A percentile compares a stretch with the other conserved stretches of the same genome.
phyloP scores from a whole-genome alignment of 2,888 invertebrate genomes.

The Bruchidius siliquastri region DNA sequence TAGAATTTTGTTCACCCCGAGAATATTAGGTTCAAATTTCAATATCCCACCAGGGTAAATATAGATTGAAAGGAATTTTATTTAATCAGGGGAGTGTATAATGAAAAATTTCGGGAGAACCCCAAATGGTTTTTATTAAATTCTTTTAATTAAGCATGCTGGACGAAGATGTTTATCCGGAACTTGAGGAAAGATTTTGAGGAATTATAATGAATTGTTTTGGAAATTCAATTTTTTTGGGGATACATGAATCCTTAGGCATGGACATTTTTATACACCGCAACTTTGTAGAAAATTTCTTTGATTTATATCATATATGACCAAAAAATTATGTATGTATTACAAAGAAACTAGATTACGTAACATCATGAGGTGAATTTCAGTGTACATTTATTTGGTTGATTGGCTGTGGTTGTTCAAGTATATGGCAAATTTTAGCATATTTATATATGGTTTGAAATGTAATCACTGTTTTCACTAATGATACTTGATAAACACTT shows the following conservation, averaged over 20 bases:
- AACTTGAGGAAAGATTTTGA: not conserved
- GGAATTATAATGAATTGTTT: not conserved
- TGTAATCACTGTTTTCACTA: no score
- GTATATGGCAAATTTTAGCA: no score
- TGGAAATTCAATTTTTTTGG: not conserved
- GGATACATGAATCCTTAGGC: not conserved
- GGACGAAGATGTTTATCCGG: not conserved
- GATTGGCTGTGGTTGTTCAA: no score
- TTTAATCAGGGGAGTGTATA: not conserved
- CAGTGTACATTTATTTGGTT: no score
- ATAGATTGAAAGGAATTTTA: not conserved
- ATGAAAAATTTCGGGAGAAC: not conserved
- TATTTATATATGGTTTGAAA: no score
- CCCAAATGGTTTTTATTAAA: not conserved
- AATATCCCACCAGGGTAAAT: not conserved
- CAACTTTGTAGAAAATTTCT: no score
- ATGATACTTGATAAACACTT: not conserved
- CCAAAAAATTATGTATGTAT: no score
- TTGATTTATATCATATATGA: no score
- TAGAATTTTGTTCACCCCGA: not conserved
- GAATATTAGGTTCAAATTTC: not conserved
- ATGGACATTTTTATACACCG: no score
- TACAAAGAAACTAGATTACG: no score
- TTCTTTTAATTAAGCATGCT: not conserved
- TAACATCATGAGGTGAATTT: no score